Evolutionary conservation across 2,888 invertebrate genomes (phyloP).

Genomic region (Frankliniella fusca): DNA sequence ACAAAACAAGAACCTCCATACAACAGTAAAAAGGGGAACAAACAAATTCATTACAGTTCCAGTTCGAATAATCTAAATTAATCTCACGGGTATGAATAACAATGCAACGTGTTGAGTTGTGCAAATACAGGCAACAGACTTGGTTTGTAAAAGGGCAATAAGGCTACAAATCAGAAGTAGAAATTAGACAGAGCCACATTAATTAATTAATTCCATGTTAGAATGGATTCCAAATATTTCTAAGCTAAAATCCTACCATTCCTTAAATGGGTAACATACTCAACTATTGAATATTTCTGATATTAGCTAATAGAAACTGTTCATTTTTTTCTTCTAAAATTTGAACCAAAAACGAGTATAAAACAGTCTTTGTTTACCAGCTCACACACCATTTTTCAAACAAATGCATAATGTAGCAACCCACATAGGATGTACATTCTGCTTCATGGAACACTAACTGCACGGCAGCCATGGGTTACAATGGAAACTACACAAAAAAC

Average conservation of each 20-base stretch:
- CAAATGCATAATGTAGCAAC: too few relatives aligned
- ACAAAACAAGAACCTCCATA: neutral
- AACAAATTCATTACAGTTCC: neutral
- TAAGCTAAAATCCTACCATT: too few relatives aligned
- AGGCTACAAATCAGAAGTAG: too few relatives aligned
- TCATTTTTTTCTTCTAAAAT: neutral
- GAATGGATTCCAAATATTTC: too few relatives aligned
- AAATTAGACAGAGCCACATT: too few relatives aligned
- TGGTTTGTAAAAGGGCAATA: too few relatives aligned
- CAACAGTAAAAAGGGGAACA: neutral
- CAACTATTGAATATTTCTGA: neutral
- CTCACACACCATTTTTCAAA: neutral
- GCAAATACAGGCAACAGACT: too few relatives aligned
- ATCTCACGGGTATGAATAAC: constrained; percentile 10
- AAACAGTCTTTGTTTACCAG: constrained; percentile 20
- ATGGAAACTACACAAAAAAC: neutral
- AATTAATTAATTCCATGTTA: too few relatives aligned
- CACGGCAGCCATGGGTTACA: constrained; percentile 1
- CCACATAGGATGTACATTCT: neutral
- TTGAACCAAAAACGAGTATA: neutral
- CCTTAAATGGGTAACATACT: too few relatives aligned
- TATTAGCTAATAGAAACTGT: neutral
- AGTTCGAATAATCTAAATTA: neutral
- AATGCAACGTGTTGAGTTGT: neutral
- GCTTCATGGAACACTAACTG: neutral